phyloP scores from a whole-genome alignment of 2,888 invertebrate genomes.

The Criorhina ranunculi region DNA sequence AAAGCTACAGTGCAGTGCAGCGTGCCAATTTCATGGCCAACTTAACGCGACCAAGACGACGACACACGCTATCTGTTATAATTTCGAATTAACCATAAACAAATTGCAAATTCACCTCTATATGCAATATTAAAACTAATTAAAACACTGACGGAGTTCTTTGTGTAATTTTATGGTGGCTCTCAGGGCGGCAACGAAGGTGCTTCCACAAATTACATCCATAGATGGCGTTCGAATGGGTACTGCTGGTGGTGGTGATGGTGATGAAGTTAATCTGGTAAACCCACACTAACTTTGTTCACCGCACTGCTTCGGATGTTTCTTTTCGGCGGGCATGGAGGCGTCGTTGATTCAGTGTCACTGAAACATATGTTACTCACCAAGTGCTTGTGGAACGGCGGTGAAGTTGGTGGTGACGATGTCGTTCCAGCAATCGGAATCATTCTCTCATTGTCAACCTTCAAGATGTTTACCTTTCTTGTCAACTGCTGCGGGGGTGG shows the following conservation, averaged over 20 bases:
- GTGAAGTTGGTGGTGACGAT: conserved; percentile 12
- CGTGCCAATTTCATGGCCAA: conserved; percentile 30
- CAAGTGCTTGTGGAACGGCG: conserved; percentile 80
- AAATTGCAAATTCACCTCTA: conserved; percentile 56
- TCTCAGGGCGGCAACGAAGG: conserved; percentile 61
- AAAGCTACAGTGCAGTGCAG: not conserved
- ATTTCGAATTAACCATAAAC: conserved; percentile 34
- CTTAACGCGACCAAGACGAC: conserved; percentile 6
- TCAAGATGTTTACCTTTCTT: conserved; percentile 46
- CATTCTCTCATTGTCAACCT: conserved; percentile 63
- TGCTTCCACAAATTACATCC: conserved; percentile 69
- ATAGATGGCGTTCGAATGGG: conserved; percentile 68
- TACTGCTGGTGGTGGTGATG: conserved; percentile 13
- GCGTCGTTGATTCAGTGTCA: conserved; percentile 80
- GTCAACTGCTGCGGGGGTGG: conserved; percentile 21
- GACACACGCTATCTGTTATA: conserved; percentile 16
- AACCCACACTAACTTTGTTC: conserved; percentile 82
- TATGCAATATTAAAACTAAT: conserved; percentile 63
- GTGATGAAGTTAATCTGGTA: conserved; percentile 80
- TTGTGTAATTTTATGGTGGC: conserved; percentile 42
- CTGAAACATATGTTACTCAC: conserved; percentile 83
- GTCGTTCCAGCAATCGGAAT: conserved; percentile 20
- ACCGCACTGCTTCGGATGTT: conserved; percentile 81
- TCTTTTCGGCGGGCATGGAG: conserved; percentile 75
- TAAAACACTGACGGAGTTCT: conserved; percentile 35